Evolutionary conservation across 1,140 invertebrate genomes (phyloP).

Genomic region (Drosophila cardini): DNA sequence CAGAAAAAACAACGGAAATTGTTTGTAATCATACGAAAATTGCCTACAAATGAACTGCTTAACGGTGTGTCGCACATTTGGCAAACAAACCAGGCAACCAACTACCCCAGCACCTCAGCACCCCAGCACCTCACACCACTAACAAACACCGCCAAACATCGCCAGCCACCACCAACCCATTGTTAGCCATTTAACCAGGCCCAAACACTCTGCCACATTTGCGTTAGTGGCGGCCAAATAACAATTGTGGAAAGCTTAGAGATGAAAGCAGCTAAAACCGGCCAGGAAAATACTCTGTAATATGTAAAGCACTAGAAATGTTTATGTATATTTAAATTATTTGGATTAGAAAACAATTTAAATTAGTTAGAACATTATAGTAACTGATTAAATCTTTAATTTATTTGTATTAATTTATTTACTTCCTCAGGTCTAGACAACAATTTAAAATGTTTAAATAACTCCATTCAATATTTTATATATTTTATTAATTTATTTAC

Average conservation of each 20-base stretch:
- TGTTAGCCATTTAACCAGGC: conserved; percentile 66
- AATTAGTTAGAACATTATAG: too few relatives aligned
- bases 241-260: not conserved
- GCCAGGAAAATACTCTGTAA: conserved; percentile 19
- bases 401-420: too few relatives aligned
- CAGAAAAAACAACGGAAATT: conserved; percentile 56
- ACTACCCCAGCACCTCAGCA: conserved; percentile 9
- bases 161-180: conserved; percentile 30
- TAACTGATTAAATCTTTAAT: too few relatives aligned
- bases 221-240: conserved; percentile 36
- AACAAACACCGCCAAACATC: not conserved
- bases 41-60: conserved; percentile 82
- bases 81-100: conserved; percentile 21
- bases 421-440: too few relatives aligned
- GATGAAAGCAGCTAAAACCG: not conserved
- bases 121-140: conserved; percentile 17
- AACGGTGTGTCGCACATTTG: conserved; percentile 76
- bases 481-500: too few relatives aligned
- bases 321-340: too few relatives aligned
- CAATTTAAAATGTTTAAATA: too few relatives aligned
- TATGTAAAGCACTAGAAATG: not conserved
- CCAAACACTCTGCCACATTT: conserved; percentile 69
- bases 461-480: too few relatives aligned
- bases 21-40: conserved; percentile 76
- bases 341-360: too few relatives aligned